Conservation (phyloP, 2,797 vertebrate species). For the Gymnoscopelus braueri region DNA sequence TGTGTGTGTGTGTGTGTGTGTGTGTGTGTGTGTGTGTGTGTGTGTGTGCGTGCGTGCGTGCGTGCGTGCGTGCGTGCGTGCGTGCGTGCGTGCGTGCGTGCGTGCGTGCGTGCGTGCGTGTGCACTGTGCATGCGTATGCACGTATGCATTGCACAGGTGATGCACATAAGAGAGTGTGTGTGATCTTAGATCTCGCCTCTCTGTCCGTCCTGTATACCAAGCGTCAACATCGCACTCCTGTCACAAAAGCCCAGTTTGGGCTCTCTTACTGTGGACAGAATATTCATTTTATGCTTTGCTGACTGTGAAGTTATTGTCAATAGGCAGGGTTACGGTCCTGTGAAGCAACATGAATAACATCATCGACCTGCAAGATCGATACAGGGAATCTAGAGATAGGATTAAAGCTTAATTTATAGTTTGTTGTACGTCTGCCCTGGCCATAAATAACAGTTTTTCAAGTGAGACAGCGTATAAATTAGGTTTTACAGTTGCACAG, state of each 20-base stretch:
- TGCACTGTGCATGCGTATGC: too few relatives aligned
- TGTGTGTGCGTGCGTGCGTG: too few relatives aligned
- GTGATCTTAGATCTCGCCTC: constrained; percentile 34
- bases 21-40: too few relatives aligned
- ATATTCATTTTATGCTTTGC: constrained; percentile 75
- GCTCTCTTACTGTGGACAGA: constrained; percentile 53
- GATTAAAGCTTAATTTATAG: constrained; percentile 33
- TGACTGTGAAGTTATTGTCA: constrained; percentile 72
- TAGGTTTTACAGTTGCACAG: too few relatives aligned
- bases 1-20: too few relatives aligned
- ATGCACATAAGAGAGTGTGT: constrained; percentile 24
- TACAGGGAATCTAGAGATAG: constrained; percentile 54
- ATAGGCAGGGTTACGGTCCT: constrained; percentile 49
- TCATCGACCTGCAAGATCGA: constrained; percentile 68
- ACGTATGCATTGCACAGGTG: too few relatives aligned
- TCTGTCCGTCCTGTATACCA: constrained; percentile 47
- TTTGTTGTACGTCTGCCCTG: too few relatives aligned
- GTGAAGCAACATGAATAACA: constrained; percentile 67
- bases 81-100: too few relatives aligned
- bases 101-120: too few relatives aligned
- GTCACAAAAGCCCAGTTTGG: constrained; percentile 40
- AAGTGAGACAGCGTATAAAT: too few relatives aligned
- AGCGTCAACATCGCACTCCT: constrained; percentile 46
- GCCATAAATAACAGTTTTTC: too few relatives aligned
- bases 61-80: too few relatives aligned